Conservation (phyloP, 2,797 vertebrate genomes). For the Dendrocincla tyrannina region DNA sequence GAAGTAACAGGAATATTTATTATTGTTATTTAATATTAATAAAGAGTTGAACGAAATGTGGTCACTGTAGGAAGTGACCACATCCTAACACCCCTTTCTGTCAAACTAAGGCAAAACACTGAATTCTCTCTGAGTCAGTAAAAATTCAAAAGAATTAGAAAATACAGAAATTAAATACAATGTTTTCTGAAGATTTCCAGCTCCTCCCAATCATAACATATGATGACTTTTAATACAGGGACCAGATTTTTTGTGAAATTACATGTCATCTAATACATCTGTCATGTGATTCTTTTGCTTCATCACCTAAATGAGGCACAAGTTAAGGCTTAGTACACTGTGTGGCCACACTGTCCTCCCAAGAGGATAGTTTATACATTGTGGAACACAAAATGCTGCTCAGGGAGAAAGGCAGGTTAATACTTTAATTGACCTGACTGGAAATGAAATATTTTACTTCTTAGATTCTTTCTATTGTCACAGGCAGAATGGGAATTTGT, state of each 20-base stretch:
- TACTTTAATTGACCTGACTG: not conserved
- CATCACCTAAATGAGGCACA: not conserved
- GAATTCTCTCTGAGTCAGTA: not conserved
- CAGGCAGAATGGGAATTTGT: not conserved
- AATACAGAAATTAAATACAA: not conserved
- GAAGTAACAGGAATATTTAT: not conserved
- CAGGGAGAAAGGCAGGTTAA: not conserved
- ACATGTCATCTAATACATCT: not conserved
- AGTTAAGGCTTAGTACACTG: not conserved
- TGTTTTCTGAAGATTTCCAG: not conserved
- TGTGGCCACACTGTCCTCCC: not conserved
- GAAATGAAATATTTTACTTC: not conserved
- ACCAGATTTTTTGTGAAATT: not conserved
- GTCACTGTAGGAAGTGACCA: not conserved
- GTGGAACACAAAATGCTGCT: not conserved
- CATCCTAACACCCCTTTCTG: not conserved
- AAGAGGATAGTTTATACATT: not conserved
- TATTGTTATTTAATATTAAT: not conserved
- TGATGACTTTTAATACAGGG: not conserved
- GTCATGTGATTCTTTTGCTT: not conserved
- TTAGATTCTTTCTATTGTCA: not conserved
- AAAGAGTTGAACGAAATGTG: not conserved
- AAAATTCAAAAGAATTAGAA: not conserved
- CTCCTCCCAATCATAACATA: not conserved
- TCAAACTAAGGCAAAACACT: not conserved